Percentiles rank a stretch among this genome's conserved stretches.
Evolutionary conservation across 1,140 invertebrate species (phyloP).

Genomic region (Heliothis virescens): DNA sequence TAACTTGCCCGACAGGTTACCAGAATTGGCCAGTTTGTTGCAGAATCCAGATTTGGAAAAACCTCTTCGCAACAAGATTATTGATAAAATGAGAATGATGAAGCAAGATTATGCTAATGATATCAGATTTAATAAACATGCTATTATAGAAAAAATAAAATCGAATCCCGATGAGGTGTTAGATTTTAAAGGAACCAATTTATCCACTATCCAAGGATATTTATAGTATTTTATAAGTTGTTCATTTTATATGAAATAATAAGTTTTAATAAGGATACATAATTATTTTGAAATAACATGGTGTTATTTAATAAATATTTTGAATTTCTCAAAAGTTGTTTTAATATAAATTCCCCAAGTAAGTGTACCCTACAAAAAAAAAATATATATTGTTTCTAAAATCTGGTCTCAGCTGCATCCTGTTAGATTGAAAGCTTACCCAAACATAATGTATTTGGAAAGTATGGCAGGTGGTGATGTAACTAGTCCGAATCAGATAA

Average conservation of each 20-base stretch:
- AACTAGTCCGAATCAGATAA: too few relatives aligned
- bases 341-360: background rate
- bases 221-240: background rate
- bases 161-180: slow-evolving; percentile 69
- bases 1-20: slow-evolving; percentile 65
- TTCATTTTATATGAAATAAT: background rate
- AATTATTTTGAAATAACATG: background rate
- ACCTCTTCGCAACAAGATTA: slow-evolving; percentile 63
- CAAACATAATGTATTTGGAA: too few relatives aligned
- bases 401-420: too few relatives aligned
- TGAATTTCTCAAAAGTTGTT: background rate
- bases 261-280: background rate
- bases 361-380: too few relatives aligned
- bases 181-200: slow-evolving; percentile 74
- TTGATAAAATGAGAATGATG: slow-evolving; percentile 70
- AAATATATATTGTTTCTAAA: too few relatives aligned
- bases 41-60: slow-evolving; percentile 60
- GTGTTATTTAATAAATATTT: background rate
- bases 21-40: slow-evolving; percentile 63
- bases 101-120: slow-evolving; percentile 66
- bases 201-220: slow-evolving; percentile 72
- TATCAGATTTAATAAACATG: slow-evolving; percentile 69
- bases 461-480: too few relatives aligned
- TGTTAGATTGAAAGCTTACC: too few relatives aligned
- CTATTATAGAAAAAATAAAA: slow-evolving; percentile 69